phyloP scores from a whole-genome alignment of 1,140 invertebrate species.

The Leptonema lineaticorne region DNA sequence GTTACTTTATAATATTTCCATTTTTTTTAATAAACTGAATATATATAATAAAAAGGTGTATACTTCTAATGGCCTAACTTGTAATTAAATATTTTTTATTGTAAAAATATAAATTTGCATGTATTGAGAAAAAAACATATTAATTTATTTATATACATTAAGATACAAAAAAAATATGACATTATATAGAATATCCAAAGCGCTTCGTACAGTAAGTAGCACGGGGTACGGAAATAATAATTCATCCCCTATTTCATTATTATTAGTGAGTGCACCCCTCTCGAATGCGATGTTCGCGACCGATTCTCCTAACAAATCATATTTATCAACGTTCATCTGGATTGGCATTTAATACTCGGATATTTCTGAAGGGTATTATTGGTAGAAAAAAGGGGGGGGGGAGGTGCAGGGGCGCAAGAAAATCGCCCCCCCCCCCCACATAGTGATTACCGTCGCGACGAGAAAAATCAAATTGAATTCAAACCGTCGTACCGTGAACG shows the following conservation, averaged over 20 bases:
- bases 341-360: constrained; percentile 40
- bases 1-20: too few species aligned
- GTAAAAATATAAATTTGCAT: too few species aligned
- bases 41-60: too few species aligned
- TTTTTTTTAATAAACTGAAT: too few species aligned
- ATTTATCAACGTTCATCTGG: constrained; percentile 41
- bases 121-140: too few species aligned
- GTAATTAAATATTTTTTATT: too few species aligned
- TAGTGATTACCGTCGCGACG: constrained; percentile 35
- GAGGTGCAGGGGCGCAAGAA: neutral
- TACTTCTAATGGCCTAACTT: too few species aligned
- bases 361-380: neutral
- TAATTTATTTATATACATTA: too few species aligned
- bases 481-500: constrained; percentile 29
- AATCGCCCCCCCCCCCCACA: constrained; percentile 3
- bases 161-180: too few species aligned
- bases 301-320: constrained; percentile 35
- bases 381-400: neutral
- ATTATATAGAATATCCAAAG: too few species aligned
- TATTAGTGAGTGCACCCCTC: neutral
- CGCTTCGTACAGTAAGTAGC: too few species aligned
- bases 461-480: constrained; percentile 42
- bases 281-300: neutral
- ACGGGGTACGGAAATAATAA: constrained; percentile 36
- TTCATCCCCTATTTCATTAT: constrained; percentile 19